Base-by-base conservation (phyloP, 2,888 invertebrate species). In the Amphimallon solstitiale region DNA sequence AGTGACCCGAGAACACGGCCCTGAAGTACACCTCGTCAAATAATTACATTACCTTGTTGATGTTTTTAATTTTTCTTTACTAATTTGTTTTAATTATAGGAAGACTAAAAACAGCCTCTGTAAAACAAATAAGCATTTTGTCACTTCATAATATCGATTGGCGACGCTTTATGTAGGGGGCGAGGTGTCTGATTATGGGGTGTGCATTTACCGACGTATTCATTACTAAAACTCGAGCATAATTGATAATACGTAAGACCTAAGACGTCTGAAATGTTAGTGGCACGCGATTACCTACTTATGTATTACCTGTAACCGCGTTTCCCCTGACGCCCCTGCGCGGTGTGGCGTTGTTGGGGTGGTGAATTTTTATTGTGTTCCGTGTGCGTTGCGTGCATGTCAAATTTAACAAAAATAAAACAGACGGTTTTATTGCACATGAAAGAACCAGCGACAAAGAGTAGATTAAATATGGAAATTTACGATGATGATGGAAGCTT, bases 391-490 rank as follows among this genome's bases (percentile, higher is more conserved):
- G 64, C 64, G 64, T 64, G 64, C 49, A 48, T 49, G 49, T 62
- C 62, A 62, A 62, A 62, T 38, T 62, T 62, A 62, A 62, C 49
- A 46, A 46, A 56, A 64, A 64, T 64, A 64, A 64, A 64, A 37
- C 64, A 48, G 64, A 40, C 64, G 46, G 64, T 54, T 46, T 46
- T 46, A 54, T 54, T 56, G 48, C 64, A 38, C 64, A 59, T 56
- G 64, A 64, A 64, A 64, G 45, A 64, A 46, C 37, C 35, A 62
- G 54, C 64, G 64, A 64, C 64, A 64, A 64, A 64, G 64, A 56
- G 56, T 64, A 64, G 56, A 64, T 64, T 64, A 64, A 64, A 54
- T 64, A 64, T 64, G 64, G 64, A 56, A 64, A 64, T 64, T 64
- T 64, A 64, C 46, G 64, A 46, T 64, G 56, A 64, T 64, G 48